Evolutionary conservation across 2,888 invertebrate genomes (phyloP).

Genomic region (Eupithecia vulgata): DNA sequence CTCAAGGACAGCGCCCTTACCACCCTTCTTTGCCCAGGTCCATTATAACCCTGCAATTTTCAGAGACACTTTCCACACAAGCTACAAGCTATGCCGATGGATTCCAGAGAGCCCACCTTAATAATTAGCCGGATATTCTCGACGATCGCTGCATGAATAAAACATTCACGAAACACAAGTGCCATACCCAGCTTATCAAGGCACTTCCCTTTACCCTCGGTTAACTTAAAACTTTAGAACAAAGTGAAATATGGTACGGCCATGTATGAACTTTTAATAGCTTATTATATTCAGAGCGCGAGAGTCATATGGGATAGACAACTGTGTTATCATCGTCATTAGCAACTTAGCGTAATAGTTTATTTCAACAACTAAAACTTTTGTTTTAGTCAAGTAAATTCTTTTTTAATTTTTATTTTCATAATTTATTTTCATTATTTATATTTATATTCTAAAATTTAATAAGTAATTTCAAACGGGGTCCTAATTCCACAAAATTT

Average conservation of each 20-base stretch:
- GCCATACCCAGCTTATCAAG: slow-evolving; percentile 57
- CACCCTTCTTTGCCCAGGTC: slow-evolving; percentile 20
- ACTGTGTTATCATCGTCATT: background rate
- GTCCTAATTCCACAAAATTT: too few relatives aligned
- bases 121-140: slow-evolving; percentile 79
- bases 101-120: slow-evolving; percentile 65
- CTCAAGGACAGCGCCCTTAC: background rate
- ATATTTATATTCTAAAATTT: too few relatives aligned
- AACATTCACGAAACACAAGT: slow-evolving; percentile 74
- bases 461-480: too few relatives aligned
- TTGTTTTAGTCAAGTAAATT: too few relatives aligned
- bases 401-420: too few relatives aligned
- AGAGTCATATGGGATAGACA: slow-evolving; percentile 8
- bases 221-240: slow-evolving; percentile 37
- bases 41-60: slow-evolving; percentile 61
- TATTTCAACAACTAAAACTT: too few relatives aligned
- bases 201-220: slow-evolving; percentile 38
- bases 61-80: slow-evolving; percentile 60
- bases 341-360: background rate
- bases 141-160: slow-evolving; percentile 77
- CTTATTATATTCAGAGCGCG: slow-evolving; percentile 48
- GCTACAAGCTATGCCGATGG: slow-evolving; percentile 53
- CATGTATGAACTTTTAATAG: slow-evolving; percentile 35
- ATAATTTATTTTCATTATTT: too few relatives aligned
- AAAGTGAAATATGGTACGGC: slow-evolving; percentile 34